Evolutionary conservation across 2,888 invertebrate species (phyloP).

Genomic region (Conus canariensis): DNA sequence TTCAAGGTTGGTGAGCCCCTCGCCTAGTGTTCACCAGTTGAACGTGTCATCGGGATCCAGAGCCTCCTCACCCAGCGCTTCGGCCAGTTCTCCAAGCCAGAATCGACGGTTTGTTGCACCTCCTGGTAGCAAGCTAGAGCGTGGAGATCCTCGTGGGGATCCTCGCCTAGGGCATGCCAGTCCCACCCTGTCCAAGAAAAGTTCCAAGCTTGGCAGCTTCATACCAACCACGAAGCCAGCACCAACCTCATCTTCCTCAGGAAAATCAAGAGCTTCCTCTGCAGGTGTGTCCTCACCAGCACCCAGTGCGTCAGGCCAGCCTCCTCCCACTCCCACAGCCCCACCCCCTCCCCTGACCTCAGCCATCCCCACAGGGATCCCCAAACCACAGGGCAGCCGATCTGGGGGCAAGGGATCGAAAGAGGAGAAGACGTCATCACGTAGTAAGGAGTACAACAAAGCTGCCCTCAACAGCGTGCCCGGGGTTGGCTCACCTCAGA

Average conservation of each 20-base stretch:
- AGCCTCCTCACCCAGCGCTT: slow-evolving; percentile 49
- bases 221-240: slow-evolving; percentile 40
- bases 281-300: slow-evolving; percentile 36
- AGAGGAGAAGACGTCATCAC: slow-evolving; percentile 65
- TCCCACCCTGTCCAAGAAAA: slow-evolving; percentile 49
- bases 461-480: slow-evolving; percentile 51
- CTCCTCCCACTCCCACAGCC: slow-evolving; percentile 25
- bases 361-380: slow-evolving; percentile 51
- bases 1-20: slow-evolving; percentile 13
- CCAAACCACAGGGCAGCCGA: slow-evolving; percentile 47
- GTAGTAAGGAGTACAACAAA: slow-evolving; percentile 50
- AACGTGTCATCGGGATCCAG: slow-evolving; percentile 4
- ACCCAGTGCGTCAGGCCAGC: slow-evolving; percentile 31
- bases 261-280: slow-evolving; percentile 41
- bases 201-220: slow-evolving; percentile 45
- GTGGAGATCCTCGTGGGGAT: slow-evolving; percentile 43
- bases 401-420: slow-evolving; percentile 50
- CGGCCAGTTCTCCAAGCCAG: slow-evolving; percentile 56
- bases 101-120: slow-evolving; percentile 50
- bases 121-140: slow-evolving; percentile 13
- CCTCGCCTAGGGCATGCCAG: slow-evolving; percentile 48
- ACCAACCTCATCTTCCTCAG: slow-evolving; percentile 36
- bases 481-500: slow-evolving; percentile 47
- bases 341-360: slow-evolving; percentile 47
- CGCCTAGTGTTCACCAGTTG: slow-evolving; percentile 17